Percentiles rank a stretch among this genome's conserved stretches.
phyloP scores from a whole-genome alignment of 2,113 vertebrate genomes.

The Chloebia gouldiae region DNA sequence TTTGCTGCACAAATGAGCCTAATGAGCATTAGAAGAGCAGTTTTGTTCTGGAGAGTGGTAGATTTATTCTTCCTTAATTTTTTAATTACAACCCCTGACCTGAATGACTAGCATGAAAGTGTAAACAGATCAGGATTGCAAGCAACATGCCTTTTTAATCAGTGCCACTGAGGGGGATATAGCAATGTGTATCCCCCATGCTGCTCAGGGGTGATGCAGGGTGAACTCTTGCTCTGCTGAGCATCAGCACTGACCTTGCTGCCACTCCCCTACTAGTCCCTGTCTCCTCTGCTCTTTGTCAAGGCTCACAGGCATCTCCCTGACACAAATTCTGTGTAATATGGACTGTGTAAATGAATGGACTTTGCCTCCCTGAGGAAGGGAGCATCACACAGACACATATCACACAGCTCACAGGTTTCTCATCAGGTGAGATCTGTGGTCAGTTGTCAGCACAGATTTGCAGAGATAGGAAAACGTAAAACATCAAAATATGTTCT shows the following conservation, averaged over 20 bases:
- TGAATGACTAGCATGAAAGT: neutral
- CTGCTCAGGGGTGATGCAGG: neutral
- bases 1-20: conserved; percentile 50
- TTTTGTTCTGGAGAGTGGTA: conserved; percentile 27
- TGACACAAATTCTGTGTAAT: fast-evolving
- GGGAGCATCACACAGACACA: neutral
- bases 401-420: fast-evolving
- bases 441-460: neutral
- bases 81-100: conserved; percentile 35
- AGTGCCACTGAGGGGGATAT: neutral
- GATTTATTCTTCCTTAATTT: conserved; percentile 28
- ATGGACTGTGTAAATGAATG: fast-evolving
- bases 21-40: conserved; percentile 44
- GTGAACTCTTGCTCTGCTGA: neutral
- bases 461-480: neutral
- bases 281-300: neutral
- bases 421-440: neutral
- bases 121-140: neutral
- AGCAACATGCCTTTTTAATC: neutral
- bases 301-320: fast-evolving
- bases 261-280: neutral
- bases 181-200: fast-evolving
- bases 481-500: neutral
- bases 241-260: neutral
- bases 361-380: fast-evolving